Evolutionary conservation across 2,888 invertebrate genomes (phyloP), one percentile per base, ranked within the genome.

Genomic region (Oligia latruncula): DNA sequence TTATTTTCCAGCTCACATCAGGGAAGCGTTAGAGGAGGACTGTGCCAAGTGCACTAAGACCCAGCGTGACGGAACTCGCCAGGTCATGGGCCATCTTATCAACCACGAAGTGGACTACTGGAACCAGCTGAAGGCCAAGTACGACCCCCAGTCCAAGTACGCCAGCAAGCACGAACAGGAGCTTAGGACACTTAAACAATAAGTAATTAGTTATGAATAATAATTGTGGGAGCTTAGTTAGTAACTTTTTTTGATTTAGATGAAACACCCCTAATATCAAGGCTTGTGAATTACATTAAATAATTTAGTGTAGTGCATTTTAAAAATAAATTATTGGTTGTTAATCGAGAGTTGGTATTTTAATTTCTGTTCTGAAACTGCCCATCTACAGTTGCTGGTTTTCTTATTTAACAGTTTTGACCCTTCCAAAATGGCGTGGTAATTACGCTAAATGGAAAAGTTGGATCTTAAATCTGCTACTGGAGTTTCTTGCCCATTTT

Each of bases 81-180:
- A 84, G 4, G 94, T 96, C 5, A 90, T 96, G 71, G 66, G 65
- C 0, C 92, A 94, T 82, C 88, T 96, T 15, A 93, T 95, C 82
- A 93, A 95, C 79, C 52, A 95, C 13, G 93, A 95, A 43, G 82
- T 80, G 0, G 91, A 89, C 0, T 88, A 78, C 68, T 96, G 96
- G 95, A 82, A 87, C 9, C 79, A 93, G 60, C 87, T 96, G 52
- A 90, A 89, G 58, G 91, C 84, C 13, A 95, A 95, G 84, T 96
- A 94, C 85, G 96, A 96, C 80, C 93, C 95, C 4, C 80, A 89
- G 0, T 86, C 89, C 67, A 90, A 90, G 77, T 95, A 91, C 89
- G 73, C 90, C n/a, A 43, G 0, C 9, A 80, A 76, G 2, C 23
- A 86, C 17, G 89, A 89, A 68, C 17, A 52, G 1, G 89, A 89